Conservation (phyloP, 2,113 vertebrate species). For the Ceyx margarethae region DNA sequence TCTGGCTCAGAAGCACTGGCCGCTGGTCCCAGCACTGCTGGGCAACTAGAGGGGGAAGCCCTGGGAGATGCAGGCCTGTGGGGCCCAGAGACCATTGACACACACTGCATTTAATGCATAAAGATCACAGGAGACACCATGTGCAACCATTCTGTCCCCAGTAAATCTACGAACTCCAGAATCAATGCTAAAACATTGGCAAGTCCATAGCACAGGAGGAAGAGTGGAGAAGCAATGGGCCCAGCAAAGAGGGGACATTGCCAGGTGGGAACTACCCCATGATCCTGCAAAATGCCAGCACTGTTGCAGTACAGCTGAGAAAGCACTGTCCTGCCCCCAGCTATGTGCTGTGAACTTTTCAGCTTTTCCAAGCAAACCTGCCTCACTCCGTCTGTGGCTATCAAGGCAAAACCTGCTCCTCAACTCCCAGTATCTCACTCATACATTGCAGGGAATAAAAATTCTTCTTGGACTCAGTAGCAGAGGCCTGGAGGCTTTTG, state of each 20-base stretch:
- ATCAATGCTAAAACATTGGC: background rate
- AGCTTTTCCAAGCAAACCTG: background rate
- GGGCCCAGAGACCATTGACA: background rate
- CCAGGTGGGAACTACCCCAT: background rate
- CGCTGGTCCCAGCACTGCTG: background rate
- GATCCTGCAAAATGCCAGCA: background rate
- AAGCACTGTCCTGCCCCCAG: background rate
- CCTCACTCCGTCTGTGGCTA: accelerated
- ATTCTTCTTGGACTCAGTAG: background rate
- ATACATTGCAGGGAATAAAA: background rate
- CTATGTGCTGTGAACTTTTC: accelerated
- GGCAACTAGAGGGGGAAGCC: background rate
- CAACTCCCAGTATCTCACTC: background rate
- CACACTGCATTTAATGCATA: background rate
- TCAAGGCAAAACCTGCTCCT: background rate
- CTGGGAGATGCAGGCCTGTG: background rate
- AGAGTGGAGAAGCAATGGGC: background rate
- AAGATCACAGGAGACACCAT: background rate
- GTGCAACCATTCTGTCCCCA: background rate
- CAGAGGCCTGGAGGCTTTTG: background rate
- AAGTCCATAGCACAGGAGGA: accelerated
- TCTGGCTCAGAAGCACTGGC: background rate
- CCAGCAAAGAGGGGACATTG: background rate
- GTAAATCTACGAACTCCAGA: background rate
- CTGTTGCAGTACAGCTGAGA: background rate